A percentile compares a stretch with the other conserved stretches of the same genome.
Evolutionary conservation across 2,113 vertebrate species (phyloP).

Genomic region (Paedocypris sp.): DNA sequence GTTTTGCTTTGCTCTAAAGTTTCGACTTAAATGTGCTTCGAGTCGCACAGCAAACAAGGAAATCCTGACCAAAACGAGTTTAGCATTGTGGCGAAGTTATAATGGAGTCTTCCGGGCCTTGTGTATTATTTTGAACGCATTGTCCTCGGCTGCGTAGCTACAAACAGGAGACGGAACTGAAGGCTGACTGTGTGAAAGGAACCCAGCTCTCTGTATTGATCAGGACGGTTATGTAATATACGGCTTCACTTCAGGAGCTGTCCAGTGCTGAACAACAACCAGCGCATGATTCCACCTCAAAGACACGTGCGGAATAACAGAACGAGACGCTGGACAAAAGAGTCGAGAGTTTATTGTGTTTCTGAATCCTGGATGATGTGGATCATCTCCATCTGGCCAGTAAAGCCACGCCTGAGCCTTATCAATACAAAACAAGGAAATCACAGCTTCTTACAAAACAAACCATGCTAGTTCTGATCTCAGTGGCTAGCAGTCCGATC

Average conservation of each 20-base stretch:
- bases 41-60: background rate
- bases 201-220: too few species aligned
- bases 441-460: background rate
- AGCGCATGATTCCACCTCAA: too few species aligned
- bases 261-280: slow-evolving; percentile 27
- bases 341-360: slow-evolving; percentile 10
- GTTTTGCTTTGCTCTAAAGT: too few species aligned
- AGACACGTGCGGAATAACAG: too few species aligned
- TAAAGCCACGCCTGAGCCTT: background rate
- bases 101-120: background rate
- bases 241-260: slow-evolving; percentile 12
- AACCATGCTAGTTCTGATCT: background rate
- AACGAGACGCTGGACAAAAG: too few species aligned
- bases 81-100: background rate
- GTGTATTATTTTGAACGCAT: background rate
- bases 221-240: too few species aligned
- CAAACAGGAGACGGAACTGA: background rate
- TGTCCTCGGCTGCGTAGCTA: background rate
- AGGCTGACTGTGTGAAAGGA: too few species aligned
- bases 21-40: background rate
- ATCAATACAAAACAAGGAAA: slow-evolving; percentile 7
- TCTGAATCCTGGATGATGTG: background rate
- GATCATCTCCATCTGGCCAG: background rate
- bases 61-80: background rate
- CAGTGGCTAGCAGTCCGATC: too few species aligned